phyloP scores from a whole-genome alignment of 1,140 invertebrate genomes.

The Papilio xuthus region DNA sequence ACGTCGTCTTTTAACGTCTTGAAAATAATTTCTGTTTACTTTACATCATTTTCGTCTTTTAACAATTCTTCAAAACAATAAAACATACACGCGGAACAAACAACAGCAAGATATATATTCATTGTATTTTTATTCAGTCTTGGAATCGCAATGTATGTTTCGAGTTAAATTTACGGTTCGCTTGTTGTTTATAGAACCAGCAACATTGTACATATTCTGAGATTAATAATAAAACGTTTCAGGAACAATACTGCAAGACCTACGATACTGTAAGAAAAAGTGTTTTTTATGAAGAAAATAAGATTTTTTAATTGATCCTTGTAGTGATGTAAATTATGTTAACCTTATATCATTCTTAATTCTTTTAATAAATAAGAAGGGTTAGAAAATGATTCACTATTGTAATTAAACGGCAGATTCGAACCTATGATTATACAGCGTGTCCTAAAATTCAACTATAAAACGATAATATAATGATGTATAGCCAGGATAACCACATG shows the following conservation, averaged over 20 bases:
- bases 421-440: too few species aligned
- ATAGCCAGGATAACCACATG: too few species aligned
- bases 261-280: not conserved
- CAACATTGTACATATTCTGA: not conserved
- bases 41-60: not conserved
- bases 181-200: slow-evolving; percentile 6
- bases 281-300: not conserved
- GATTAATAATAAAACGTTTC: slow-evolving; percentile 11
- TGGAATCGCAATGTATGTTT: slow-evolving; percentile 6
- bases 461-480: too few species aligned
- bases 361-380: too few species aligned
- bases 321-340: too few species aligned
- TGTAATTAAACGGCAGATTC: too few species aligned
- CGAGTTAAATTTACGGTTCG: slow-evolving; percentile 12
- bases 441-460: too few species aligned
- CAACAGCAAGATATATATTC: not conserved
- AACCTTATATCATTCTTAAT: too few species aligned
- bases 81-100: slow-evolving; percentile 6
- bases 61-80: not conserved
- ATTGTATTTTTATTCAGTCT: slow-evolving; percentile 21
- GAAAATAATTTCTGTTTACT: not conserved
- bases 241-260: not conserved
- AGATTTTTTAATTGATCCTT: too few species aligned
- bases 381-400: too few species aligned
- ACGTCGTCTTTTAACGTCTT: not conserved